phyloP scores from a whole-genome alignment of 2,113 vertebrate genomes.

The Naja naja region DNA sequence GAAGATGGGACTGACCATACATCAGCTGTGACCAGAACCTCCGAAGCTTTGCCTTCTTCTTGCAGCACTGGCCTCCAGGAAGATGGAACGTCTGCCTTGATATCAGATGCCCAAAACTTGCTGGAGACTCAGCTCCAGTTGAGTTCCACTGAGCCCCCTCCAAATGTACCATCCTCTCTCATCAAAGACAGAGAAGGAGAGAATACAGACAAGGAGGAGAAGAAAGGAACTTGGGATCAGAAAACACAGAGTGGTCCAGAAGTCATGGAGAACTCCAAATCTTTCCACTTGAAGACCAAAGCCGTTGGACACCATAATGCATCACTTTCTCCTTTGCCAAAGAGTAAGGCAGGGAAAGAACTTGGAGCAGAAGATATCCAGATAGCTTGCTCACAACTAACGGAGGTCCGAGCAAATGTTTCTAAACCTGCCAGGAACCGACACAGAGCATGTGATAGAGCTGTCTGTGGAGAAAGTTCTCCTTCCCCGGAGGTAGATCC shows the following conservation, averaged over 20 bases:
- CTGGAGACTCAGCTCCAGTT: background rate
- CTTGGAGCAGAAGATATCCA: background rate
- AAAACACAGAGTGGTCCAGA: background rate
- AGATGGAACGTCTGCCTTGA: constrained; percentile 3
- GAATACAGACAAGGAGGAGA: background rate
- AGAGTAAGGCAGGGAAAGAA: background rate
- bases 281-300: constrained; percentile 12
- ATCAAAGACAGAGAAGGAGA: background rate
- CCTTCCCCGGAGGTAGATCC: background rate
- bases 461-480: background rate
- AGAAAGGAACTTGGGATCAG: background rate
- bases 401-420: background rate
- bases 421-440: background rate
- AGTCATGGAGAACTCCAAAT: background rate
- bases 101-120: background rate
- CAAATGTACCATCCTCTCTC: background rate
- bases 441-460: constrained; percentile 9
- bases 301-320: background rate
- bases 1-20: background rate
- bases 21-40: background rate
- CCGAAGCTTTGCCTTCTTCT: background rate
- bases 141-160: background rate
- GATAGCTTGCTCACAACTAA: background rate
- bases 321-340: background rate
- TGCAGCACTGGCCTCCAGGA: background rate